Percentiles rank a stretch among this genome's conserved stretches.
Evolutionary conservation across 2,888 invertebrate species (phyloP).

Genomic region (Phrixothrix hirtus): DNA sequence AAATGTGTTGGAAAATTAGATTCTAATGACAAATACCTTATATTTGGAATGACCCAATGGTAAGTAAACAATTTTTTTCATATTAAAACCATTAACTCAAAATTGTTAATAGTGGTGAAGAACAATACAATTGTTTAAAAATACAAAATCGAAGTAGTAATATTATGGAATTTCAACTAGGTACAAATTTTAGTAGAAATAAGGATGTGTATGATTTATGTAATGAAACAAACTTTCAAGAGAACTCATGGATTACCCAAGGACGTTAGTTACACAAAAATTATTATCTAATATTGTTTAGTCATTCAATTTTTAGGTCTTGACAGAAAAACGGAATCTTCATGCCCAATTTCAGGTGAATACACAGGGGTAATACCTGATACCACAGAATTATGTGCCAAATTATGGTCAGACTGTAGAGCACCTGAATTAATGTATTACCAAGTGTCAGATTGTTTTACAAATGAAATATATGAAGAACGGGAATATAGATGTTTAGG

Average conservation of each 20-base stretch:
- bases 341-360: constrained; percentile 68
- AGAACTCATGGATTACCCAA: constrained; percentile 65
- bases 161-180: constrained; percentile 64
- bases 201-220: constrained; percentile 47
- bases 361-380: constrained; percentile 68
- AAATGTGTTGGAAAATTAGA: constrained; percentile 54
- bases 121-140: constrained; percentile 63
- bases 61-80: constrained; percentile 41
- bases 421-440: constrained; percentile 69
- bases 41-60: constrained; percentile 62
- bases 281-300: background rate
- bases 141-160: constrained; percentile 63
- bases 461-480: constrained; percentile 66
- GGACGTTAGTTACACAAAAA: constrained; percentile 58
- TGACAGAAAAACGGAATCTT: constrained; percentile 32
- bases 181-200: constrained; percentile 49
- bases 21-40: constrained; percentile 56
- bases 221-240: constrained; percentile 56
- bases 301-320: constrained; percentile 12
- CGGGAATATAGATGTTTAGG: constrained; percentile 68
- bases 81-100: background rate
- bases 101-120: constrained; percentile 61
- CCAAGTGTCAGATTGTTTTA: constrained; percentile 65
- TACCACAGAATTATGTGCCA: constrained; percentile 63
- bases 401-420: constrained; percentile 67